Percentiles rank a stretch among this genome's conserved stretches.
Evolutionary conservation across 1,140 invertebrate species (phyloP).

Genomic region (Drosophila guanche): DNA sequence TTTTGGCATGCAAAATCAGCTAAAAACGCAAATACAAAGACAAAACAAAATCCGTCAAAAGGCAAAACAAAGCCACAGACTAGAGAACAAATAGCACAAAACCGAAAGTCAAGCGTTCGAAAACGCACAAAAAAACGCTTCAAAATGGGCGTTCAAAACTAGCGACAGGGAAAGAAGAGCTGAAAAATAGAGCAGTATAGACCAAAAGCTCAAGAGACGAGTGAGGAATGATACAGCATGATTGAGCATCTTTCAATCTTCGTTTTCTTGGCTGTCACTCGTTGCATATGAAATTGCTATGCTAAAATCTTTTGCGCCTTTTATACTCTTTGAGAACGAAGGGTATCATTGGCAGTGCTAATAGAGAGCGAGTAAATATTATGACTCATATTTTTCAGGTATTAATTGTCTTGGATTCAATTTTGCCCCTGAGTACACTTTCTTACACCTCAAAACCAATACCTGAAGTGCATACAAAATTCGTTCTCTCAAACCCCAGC

Average conservation of each 20-base stretch:
- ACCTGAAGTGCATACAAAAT: too few relatives aligned
- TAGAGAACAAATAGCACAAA: constrained; percentile 17
- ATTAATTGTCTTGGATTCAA: too few relatives aligned
- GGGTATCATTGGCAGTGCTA: too few relatives aligned
- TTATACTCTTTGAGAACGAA: too few relatives aligned
- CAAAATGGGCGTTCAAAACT: constrained; percentile 25
- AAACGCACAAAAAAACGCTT: constrained; percentile 21
- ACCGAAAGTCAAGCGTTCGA: constrained; percentile 47
- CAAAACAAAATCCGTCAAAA: neutral
- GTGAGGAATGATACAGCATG: constrained; percentile 11
- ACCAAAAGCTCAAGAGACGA: neutral
- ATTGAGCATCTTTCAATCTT: constrained; percentile 47
- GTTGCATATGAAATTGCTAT: constrained; percentile 31
- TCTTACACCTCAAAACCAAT: too few relatives aligned
- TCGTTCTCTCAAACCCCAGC: too few relatives aligned
- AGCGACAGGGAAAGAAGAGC: too few relatives aligned
- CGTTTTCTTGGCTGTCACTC: constrained; percentile 3
- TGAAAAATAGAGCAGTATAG: constrained; percentile 2
- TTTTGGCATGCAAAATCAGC: constrained; percentile 54
- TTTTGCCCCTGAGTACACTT: too few relatives aligned
- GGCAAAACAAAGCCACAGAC: constrained; percentile 18
- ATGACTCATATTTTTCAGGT: too few relatives aligned
- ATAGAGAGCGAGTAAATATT: too few relatives aligned
- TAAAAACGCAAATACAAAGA: constrained; percentile 24
- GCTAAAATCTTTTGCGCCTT: constrained; percentile 30